Base-by-base conservation (phyloP, 2,797 vertebrate genomes). In the Acipenser ruthenus region DNA sequence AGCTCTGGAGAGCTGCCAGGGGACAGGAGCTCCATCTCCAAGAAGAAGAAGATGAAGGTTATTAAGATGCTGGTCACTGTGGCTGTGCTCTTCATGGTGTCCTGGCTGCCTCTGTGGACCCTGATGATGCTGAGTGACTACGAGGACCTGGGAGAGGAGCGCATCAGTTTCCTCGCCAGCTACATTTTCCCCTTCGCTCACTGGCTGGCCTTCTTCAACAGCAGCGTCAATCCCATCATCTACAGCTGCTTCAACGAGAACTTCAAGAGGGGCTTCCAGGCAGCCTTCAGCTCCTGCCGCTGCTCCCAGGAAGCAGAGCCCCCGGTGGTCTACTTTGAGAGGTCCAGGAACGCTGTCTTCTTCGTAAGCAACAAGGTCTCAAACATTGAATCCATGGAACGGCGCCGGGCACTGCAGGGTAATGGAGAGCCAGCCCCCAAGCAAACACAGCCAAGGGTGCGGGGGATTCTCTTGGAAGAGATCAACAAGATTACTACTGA, bases 161-260 rank as follows among this genome's bases (percentile, higher is more conserved):
- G 83, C 63, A 79, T 81, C 4, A 71, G 80, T 68, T 75, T 84
- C 12, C 67, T 83, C 47, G 76, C 77, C 53, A 76, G 74, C 55
- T 83, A 82, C 60, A 61, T 81, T 1, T 83, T 80, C 62, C 81
- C 80, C 0, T 73, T 77, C 6, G 80, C 82, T 0, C 81, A 83
- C 62, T 83, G 81, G 81, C 64, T 84, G 66, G 80, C 78, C 0
- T 84, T 84, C 68, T 80, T 74, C 37, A 83, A 83, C 73, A 83
- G 81, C 37, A 74, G 77, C 2, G 67, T 82, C 64, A 84, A 84
- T 62, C 81, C 79, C 2, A 71, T 84, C 65, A 77, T 84, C 58
- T 83, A 84, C 2, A 78, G 80, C 56, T 82, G 79, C 67, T 84
- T 82, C 69, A 84, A 83, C 2, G 69, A 79, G 70, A 83, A 82